phyloP scores from a whole-genome alignment of 2,797 vertebrate species.

The Sphenopsis melanotis region DNA sequence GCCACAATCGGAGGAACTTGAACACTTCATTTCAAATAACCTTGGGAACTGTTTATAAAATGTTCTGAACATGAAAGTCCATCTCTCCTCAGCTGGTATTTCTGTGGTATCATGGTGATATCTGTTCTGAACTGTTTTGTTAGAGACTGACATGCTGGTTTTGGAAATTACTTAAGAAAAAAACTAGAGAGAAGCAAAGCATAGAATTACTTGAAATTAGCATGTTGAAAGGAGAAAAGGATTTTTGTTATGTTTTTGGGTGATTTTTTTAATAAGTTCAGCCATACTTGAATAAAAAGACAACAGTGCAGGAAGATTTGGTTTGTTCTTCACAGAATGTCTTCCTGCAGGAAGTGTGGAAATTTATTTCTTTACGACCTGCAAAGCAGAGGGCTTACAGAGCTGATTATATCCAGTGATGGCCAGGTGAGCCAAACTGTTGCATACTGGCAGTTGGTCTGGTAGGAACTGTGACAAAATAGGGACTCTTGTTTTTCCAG shows the following conservation, averaged over 20 bases:
- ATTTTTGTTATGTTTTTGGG: not conserved
- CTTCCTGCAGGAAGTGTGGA: not conserved
- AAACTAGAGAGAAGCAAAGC: not conserved
- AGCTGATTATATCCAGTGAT: not conserved
- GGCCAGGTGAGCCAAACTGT: not conserved
- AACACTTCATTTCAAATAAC: not conserved
- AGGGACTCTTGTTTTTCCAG: constrained; percentile 11
- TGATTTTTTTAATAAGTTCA: not conserved
- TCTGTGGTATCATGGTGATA: not conserved
- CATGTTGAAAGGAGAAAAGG: not conserved
- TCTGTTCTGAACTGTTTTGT: not conserved
- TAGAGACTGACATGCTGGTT: not conserved
- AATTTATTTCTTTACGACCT: not conserved
- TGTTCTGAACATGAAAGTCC: not conserved
- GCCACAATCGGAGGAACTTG: not conserved
- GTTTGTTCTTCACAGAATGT: not conserved
- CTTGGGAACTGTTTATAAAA: not conserved
- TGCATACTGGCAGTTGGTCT: not conserved
- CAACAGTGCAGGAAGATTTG: not conserved
- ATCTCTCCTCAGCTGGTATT: not conserved
- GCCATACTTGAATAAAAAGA: not conserved
- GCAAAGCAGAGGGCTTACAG: not conserved
- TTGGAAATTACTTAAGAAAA: not conserved
- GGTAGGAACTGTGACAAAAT: not conserved
- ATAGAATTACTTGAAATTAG: not conserved